Evolutionary conservation across 2,797 vertebrate genomes (phyloP).

Genomic region (Syngnathus acus): DNA sequence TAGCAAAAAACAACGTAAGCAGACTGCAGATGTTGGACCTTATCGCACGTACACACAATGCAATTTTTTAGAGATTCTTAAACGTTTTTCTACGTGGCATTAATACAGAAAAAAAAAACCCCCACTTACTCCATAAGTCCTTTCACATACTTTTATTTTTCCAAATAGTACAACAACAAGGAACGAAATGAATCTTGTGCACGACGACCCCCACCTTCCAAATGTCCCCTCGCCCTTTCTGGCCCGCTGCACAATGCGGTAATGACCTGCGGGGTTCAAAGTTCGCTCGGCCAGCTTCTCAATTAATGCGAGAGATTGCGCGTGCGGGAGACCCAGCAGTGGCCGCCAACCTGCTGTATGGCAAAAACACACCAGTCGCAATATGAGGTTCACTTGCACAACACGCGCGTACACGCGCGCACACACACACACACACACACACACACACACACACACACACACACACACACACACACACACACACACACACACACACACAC

Average conservation of each 20-base stretch:
- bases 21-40: too few relatives aligned
- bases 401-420: background rate
- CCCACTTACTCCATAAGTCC: background rate
- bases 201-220: constrained; percentile 10
- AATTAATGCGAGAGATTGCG: constrained; percentile 68
- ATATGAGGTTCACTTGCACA: background rate
- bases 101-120: background rate
- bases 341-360: constrained; percentile 34
- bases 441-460: too few relatives aligned
- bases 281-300: constrained; percentile 68
- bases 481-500: too few relatives aligned
- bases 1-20: too few relatives aligned
- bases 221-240: constrained; percentile 46
- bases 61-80: too few relatives aligned
- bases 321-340: constrained; percentile 38
- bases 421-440: background rate
- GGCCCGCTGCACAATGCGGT: constrained; percentile 59
- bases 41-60: background rate
- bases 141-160: background rate
- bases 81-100: background rate
- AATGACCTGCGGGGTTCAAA: constrained; percentile 72
- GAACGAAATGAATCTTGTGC: constrained; percentile 56
- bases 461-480: too few relatives aligned
- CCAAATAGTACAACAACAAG: constrained; percentile 34
- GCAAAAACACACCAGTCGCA: background rate